These are phyloP conservation scores for Trissolcus japonicus DNA, from an alignment of 2,888 invertebrate species.

Conservation along the genomic window DNA sequence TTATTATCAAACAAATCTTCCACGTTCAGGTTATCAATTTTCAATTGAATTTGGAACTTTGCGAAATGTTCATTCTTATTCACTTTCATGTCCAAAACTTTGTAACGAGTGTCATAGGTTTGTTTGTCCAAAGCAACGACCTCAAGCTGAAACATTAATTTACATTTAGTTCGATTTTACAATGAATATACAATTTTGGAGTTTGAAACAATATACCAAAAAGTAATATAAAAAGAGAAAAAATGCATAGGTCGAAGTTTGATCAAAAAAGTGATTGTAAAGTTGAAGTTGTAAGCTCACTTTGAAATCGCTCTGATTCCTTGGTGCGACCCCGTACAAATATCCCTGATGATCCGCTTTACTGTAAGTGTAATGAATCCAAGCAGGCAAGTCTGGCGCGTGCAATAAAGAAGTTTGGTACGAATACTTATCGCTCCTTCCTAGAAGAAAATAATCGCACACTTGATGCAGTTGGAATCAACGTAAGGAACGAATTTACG, in stretches of 20 bases:
- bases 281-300: constrained; percentile 60
- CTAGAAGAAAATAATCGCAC: constrained; percentile 12
- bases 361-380: constrained; percentile 91
- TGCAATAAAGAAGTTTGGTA: constrained; percentile 86
- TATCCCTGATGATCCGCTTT: constrained; percentile 87
- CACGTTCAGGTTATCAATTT: constrained; percentile 92
- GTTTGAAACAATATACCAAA: too few species aligned
- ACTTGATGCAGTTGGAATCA: not conserved
- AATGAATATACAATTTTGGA: not conserved
- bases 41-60: constrained; percentile 87
- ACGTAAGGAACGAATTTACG: not conserved
- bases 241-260: too few species aligned
- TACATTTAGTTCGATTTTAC: not conserved
- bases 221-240: not conserved
- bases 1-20: constrained; percentile 88
- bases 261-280: too few species aligned
- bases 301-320: constrained; percentile 78
- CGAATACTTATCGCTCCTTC: constrained; percentile 77
- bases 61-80: constrained; percentile 82
- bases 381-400: constrained; percentile 89
- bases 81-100: constrained; percentile 81
- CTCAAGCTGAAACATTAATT: constrained; percentile 79
- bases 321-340: constrained; percentile 90
- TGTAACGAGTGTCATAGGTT: constrained; percentile 85
- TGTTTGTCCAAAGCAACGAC: constrained; percentile 86